Evolutionary conservation across 2,113 vertebrate species (phyloP).

Genomic region (Salvator merianae): DNA sequence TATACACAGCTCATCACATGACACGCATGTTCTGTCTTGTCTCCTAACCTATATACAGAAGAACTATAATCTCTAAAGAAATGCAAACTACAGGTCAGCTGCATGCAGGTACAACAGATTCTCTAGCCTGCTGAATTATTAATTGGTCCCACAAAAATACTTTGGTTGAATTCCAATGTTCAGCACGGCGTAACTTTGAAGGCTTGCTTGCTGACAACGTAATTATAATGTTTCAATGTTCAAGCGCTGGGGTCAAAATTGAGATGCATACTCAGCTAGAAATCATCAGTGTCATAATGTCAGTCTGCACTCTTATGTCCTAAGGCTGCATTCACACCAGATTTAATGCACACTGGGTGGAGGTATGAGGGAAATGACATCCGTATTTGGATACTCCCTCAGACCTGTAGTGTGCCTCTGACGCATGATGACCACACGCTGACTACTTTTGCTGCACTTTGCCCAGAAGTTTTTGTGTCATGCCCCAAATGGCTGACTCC

Average conservation of each 20-base stretch:
- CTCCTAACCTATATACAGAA: slow-evolving; percentile 2
- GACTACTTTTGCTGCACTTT: no score
- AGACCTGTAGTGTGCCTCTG: no score
- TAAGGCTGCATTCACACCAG: no score
- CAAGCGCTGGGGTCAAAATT: not conserved
- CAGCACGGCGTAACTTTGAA: not conserved
- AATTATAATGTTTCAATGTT: not conserved
- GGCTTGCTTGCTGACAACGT: not conserved
- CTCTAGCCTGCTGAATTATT: not conserved
- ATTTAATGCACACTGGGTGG: no score
- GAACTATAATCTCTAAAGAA: not conserved
- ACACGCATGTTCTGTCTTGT: not conserved
- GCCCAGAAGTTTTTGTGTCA: no score
- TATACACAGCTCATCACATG: not conserved
- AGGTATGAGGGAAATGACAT: no score
- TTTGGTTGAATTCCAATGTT: not conserved
- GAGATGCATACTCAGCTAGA: no score
- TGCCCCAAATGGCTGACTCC: no score
- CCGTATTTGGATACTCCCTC: no score
- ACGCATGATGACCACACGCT: no score
- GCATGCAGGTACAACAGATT: not conserved
- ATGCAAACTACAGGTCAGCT: slow-evolving; percentile 10
- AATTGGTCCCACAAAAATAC: not conserved
- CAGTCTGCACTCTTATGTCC: no score
- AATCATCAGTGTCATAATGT: not conserved